Evolutionary conservation across 2,888 invertebrate genomes (phyloP), one percentile per base, ranked within the genome.

Genomic region (Rhagophthalmus giganteus): DNA sequence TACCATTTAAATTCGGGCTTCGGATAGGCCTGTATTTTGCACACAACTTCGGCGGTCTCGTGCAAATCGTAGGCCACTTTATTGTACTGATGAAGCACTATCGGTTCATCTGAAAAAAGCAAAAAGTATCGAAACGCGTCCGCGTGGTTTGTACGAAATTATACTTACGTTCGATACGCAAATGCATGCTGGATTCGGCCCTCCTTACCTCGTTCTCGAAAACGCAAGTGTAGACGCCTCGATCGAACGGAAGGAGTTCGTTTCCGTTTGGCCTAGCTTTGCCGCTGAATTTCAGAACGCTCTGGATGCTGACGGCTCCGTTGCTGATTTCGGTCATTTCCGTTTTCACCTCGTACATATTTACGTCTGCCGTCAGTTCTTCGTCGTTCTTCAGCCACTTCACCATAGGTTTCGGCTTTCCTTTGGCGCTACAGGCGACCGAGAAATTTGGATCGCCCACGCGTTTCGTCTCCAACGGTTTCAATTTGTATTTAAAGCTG

Each of bases 1-100:
- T 84, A 89, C 94, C 94, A 95, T 66, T 93, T 91, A 74, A 94
- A 93, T 69, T 91, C 91, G 0, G 94, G 94, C 65, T 90, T 88
- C 0, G 94, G 94, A 74, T 91, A 94, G 0, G 94, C 92, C 69
- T 92, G 90, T 8, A 94, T 92, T 67, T 87, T 85, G 73, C 94
- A 94, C 0, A 87, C 82, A 13, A 95, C 88, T 72, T 90, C 88
- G 0, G 94, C 94, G 0, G 86, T 86, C 74, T 94, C 93, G 51
- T 85, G 80, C 3, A 88, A 74, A 69, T 93, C 92, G 68, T 86
- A 92, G 1, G 94, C 94, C 0, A 94, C 94, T 76, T 91, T 91
- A 66, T 86, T 87, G 72, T 91, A 88, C 65, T 88, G 87, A 70
- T 89, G 88, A 25, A 93, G 80, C 15, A 89, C 84, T 61, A 94